Conservation (phyloP, 2,113 vertebrate genomes). For the Pelecanus crispus region DNA sequence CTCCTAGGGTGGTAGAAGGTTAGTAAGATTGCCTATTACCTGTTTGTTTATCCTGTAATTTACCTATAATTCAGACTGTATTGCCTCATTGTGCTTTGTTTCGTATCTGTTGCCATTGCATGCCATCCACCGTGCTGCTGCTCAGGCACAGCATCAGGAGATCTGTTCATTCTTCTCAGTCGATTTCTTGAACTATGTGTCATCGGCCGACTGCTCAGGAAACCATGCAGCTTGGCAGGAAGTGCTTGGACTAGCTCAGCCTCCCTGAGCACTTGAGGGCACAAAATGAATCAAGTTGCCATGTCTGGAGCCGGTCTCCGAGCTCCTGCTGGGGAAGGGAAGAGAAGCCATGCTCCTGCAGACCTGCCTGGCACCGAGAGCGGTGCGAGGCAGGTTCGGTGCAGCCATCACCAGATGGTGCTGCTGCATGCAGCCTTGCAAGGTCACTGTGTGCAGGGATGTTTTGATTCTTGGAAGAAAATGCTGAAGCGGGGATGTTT, state of each 20-base stretch:
- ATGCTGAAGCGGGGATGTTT: neutral
- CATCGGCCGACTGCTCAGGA: accelerated
- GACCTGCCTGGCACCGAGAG: neutral
- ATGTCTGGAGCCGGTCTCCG: neutral
- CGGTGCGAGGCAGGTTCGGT: neutral
- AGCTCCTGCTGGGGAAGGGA: neutral
- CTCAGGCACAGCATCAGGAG: neutral
- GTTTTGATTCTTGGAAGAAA: neutral
- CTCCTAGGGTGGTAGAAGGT: neutral
- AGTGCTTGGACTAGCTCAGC: neutral
- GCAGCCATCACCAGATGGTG: constrained; percentile 46
- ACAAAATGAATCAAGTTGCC: neutral
- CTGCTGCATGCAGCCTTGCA: constrained; percentile 15
- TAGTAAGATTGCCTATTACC: neutral
- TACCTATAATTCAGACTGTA: neutral
- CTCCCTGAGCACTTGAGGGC: neutral
- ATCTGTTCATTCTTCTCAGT: neutral
- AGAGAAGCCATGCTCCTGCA: neutral
- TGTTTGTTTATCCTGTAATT: neutral
- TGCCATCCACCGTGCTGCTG: neutral
- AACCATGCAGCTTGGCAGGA: neutral
- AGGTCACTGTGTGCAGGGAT: neutral
- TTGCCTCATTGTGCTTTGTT: neutral
- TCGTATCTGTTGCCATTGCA: neutral
- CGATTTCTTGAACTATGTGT: neutral